These are phyloP conservation scores for Drosophila diplacantha DNA, from an alignment of 2,888 invertebrate genomes.

Conservation along the genomic window DNA sequence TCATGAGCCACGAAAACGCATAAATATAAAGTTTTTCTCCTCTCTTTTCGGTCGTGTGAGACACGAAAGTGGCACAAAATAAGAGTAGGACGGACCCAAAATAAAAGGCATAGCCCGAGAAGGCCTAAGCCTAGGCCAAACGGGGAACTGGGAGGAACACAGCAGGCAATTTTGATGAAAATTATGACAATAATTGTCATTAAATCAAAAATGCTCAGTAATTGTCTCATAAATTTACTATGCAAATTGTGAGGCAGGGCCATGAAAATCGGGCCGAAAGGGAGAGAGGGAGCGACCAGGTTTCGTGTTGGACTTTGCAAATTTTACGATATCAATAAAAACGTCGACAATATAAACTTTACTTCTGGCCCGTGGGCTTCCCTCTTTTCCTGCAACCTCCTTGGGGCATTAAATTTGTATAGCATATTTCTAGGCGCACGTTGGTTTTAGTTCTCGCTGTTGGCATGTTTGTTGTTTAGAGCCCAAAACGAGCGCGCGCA, in stretches of 20 bases:
- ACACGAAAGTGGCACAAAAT: constrained; percentile 57
- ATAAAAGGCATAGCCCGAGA: constrained; percentile 48
- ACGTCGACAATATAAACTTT: constrained; percentile 72
- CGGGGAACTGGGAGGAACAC: constrained; percentile 22
- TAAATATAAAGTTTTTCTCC: constrained; percentile 61
- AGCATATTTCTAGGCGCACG: constrained; percentile 70
- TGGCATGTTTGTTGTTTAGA: constrained; percentile 42
- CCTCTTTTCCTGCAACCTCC: constrained; percentile 38
- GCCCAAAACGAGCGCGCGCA: constrained; percentile 34
- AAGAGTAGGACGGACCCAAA: constrained; percentile 22
- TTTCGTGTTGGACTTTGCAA: constrained; percentile 63
- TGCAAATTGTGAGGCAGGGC: constrained; percentile 65
- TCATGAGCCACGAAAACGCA: constrained; percentile 71
- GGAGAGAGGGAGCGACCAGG: constrained; percentile 6
- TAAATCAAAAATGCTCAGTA: constrained; percentile 74
- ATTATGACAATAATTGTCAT: constrained; percentile 75
- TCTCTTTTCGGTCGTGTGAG: constrained; percentile 27
- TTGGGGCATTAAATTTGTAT: constrained; percentile 65
- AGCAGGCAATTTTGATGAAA: constrained; percentile 70
- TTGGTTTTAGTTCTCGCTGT: constrained; percentile 29
- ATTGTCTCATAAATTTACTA: constrained; percentile 74
- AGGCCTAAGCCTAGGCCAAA: constrained; percentile 48
- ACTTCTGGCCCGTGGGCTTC: constrained; percentile 49
- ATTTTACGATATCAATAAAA: constrained; percentile 72
- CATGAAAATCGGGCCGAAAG: constrained; percentile 12